phyloP scores from a whole-genome alignment of 1,140 invertebrate species.

The Cherax destructor region DNA sequence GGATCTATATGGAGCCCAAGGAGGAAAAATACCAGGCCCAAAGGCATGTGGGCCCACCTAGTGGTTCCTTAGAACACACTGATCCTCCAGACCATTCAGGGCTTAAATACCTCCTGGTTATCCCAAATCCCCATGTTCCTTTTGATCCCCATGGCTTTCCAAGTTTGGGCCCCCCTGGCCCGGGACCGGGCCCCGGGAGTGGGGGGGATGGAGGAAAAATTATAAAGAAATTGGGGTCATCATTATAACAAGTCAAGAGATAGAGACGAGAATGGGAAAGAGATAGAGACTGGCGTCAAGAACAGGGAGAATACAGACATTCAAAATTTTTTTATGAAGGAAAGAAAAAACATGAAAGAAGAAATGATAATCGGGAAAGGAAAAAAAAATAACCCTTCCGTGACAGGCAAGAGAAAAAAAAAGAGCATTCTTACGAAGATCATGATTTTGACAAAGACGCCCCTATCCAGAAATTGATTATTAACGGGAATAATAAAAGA shows the following conservation, averaged over 20 bases:
- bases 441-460: neutral
- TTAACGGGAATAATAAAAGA: neutral
- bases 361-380: neutral
- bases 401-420: neutral
- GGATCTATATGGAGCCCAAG: conserved; percentile 19
- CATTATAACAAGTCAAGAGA: conserved; percentile 24
- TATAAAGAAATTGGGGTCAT: conserved; percentile 36
- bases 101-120: neutral
- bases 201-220: conserved; percentile 26
- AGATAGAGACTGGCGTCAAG: conserved; percentile 23
- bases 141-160: neutral
- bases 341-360: conserved; percentile 18
- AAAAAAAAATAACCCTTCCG: neutral
- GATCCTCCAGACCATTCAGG: neutral
- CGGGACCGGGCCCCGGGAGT: conserved; percentile 7
- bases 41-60: conserved; percentile 3
- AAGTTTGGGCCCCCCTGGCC: conserved; percentile 14
- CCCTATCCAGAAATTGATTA: conserved; percentile 43
- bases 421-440: neutral
- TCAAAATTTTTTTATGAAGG: conserved; percentile 17
- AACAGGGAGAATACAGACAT: conserved; percentile 22
- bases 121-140: conserved; percentile 8
- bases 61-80: neutral
- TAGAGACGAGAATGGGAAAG: conserved; percentile 23
- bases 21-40: conserved; percentile 4